A percentile compares a stretch with the other conserved stretches of the same genome.
Conservation (phyloP, 2,113 vertebrate species). For the Cryptoleucopteryx plumbea region DNA sequence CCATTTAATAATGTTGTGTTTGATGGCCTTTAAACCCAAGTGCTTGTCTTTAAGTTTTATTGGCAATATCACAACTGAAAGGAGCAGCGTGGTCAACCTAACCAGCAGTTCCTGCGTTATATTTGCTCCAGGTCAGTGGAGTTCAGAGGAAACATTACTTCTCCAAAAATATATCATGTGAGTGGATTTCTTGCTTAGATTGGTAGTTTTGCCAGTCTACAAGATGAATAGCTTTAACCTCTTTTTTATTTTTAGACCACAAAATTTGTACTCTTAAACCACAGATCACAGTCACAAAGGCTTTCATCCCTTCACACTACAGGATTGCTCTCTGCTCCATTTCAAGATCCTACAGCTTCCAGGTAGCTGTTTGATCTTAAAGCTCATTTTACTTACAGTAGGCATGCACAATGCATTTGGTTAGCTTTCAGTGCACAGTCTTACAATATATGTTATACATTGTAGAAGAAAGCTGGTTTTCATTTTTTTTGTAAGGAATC, state of each 20-base stretch:
- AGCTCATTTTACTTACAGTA: neutral
- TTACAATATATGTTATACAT: neutral
- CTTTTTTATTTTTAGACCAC: conserved; percentile 14
- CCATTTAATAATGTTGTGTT: conserved; percentile 34
- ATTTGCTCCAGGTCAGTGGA: conserved; percentile 13
- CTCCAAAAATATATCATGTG: neutral
- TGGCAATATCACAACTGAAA: conserved; percentile 35
- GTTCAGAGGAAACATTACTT: conserved; percentile 38
- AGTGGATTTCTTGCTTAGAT: conserved; percentile 21
- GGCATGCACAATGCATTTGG: neutral
- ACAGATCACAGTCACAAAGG: neutral
- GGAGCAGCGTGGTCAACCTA: neutral
- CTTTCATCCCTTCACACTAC: conserved; percentile 6
- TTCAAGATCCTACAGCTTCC: neutral
- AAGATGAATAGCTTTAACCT: conserved; percentile 27
- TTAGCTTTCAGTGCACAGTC: neutral
- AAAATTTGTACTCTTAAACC: neutral
- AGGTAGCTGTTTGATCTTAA: neutral
- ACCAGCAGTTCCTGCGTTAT: neutral
- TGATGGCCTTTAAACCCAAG: conserved; percentile 35
- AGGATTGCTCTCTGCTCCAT: neutral
- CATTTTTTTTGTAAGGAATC: neutral
- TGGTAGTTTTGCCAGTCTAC: neutral
- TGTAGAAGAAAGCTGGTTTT: neutral
- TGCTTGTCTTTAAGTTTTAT: conserved; percentile 53